phyloP scores from a whole-genome alignment of 2,113 vertebrate species.

The Lipophrys pholis region DNA sequence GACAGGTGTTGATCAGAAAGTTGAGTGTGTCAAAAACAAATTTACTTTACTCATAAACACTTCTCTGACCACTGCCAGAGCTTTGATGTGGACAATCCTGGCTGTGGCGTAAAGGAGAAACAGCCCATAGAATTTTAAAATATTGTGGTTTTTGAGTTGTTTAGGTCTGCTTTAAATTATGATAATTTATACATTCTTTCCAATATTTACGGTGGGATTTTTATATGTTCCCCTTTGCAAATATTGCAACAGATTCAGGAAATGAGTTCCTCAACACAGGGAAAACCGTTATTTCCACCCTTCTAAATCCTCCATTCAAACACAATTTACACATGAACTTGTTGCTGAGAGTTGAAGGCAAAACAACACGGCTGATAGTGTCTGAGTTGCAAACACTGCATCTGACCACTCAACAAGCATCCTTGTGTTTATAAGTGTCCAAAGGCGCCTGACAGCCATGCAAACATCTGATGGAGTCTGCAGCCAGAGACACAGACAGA shows the following conservation, averaged over 20 bases:
- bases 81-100: constrained; percentile 50
- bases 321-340: constrained; percentile 9
- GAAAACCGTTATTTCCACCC: neutral
- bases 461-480: constrained; percentile 68
- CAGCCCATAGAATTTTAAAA: neutral
- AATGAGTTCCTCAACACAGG: constrained; percentile 8
- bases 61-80: constrained; percentile 22
- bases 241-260: constrained; percentile 36
- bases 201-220: constrained; percentile 30
- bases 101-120: constrained; percentile 17
- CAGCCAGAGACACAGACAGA: constrained; percentile 65
- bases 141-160: constrained; percentile 17
- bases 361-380: constrained; percentile 39
- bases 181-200: constrained; percentile 30
- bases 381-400: constrained; percentile 31
- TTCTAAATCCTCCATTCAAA: neutral
- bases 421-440: constrained; percentile 65
- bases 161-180: constrained; percentile 37
- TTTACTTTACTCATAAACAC: no score
- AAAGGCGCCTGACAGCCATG: constrained; percentile 58
- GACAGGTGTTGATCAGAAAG: constrained; percentile 34
- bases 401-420: constrained; percentile 49
- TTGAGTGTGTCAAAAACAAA: constrained; percentile 35
- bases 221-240: constrained; percentile 31
- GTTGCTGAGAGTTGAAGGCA: neutral